phyloP scores from a whole-genome alignment of 2,797 vertebrate genomes.

The Anisognathus igniventris region DNA sequence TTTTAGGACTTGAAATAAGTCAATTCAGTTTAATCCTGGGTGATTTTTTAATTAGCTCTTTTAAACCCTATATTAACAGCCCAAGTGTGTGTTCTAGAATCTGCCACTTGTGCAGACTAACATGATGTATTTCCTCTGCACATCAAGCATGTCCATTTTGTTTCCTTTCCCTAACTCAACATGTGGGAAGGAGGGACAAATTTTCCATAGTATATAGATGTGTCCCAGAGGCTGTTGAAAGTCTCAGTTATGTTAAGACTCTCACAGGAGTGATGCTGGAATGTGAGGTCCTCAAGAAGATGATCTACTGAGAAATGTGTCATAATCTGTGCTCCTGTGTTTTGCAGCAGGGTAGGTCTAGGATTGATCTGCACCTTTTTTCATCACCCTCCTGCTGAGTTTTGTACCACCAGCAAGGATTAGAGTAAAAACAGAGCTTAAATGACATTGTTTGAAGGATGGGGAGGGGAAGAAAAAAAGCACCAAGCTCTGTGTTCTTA shows the following conservation, averaged over 20 bases:
- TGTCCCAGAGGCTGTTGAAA: background rate
- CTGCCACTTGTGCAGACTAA: background rate
- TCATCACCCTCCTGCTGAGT: background rate
- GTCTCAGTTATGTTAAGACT: background rate
- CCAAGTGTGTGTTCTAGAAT: background rate
- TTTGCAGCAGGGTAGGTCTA: background rate
- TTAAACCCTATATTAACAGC: background rate
- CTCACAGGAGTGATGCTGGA: background rate
- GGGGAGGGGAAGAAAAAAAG: background rate
- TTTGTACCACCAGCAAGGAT: background rate
- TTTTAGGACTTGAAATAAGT: background rate
- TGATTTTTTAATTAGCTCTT: background rate
- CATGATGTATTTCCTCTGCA: background rate
- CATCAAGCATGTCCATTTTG: background rate
- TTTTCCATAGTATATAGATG: background rate
- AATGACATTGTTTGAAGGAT: background rate
- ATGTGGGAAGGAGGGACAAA: background rate
- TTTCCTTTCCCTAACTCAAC: background rate
- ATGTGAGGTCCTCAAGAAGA: background rate
- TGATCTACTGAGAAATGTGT: background rate
- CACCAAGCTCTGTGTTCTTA: background rate
- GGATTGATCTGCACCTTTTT: background rate
- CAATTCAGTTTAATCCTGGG: background rate
- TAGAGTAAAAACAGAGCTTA: background rate
- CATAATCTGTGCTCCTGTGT: accelerated